phyloP scores from a whole-genome alignment of 2,888 invertebrate genomes.

The Stictocephala bisonia region DNA sequence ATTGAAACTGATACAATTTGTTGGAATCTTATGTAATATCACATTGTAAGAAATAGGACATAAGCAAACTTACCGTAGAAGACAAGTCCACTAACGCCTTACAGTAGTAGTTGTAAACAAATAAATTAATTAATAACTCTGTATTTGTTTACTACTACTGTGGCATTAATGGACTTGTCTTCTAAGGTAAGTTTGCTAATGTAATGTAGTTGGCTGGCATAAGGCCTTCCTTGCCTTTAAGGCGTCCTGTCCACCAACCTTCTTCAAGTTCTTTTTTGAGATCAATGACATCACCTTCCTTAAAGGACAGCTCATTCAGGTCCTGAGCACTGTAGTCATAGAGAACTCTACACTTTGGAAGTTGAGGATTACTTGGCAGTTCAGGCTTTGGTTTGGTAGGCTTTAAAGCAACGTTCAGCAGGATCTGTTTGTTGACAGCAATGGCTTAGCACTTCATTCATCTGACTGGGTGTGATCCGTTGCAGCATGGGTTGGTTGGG shows the following conservation, averaged over 20 bases:
- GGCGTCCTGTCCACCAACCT: constrained; percentile 76
- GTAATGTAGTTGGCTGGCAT: constrained; percentile 77
- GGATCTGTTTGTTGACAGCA: constrained; percentile 20
- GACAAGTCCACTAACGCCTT: no score
- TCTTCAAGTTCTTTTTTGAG: constrained; percentile 72
- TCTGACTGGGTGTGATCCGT: constrained; percentile 56
- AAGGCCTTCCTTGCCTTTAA: constrained; percentile 70
- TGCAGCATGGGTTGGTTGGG: constrained; percentile 63
- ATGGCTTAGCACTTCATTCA: constrained; percentile 4
- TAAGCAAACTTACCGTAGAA: no score
- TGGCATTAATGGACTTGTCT: no score
- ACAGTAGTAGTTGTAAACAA: no score
- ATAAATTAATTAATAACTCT: no score
- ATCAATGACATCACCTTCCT: constrained; percentile 71
- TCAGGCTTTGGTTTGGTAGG: constrained; percentile 41
- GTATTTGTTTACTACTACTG: no score
- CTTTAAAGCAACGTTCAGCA: constrained; percentile 22
- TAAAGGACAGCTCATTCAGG: constrained; percentile 72
- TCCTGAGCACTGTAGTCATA: constrained; percentile 75
- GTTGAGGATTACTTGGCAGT: constrained; percentile 63
- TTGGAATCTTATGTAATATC: no score
- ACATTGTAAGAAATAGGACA: no score
- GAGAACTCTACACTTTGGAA: constrained; percentile 68
- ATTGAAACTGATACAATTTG: no score
- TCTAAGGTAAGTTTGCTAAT: no score